A percentile compares a stretch with the other conserved stretches of the same genome.
phyloP scores from a whole-genome alignment of 2,888 invertebrate genomes.

The Coremacera marginata region DNA sequence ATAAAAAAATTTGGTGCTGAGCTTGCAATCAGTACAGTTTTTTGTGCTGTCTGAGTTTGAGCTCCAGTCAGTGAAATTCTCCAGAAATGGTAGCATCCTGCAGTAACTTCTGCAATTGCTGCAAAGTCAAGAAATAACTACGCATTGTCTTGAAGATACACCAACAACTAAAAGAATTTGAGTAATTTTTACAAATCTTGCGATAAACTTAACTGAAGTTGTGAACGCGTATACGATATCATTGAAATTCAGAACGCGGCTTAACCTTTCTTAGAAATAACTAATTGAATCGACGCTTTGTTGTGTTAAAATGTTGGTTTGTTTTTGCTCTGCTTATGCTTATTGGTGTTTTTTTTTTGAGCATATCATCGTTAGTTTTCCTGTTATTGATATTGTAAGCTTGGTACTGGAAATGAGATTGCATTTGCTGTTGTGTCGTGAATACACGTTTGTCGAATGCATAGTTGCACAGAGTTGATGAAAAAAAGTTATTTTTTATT shows the following conservation, averaged over 20 bases:
- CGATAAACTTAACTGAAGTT: background rate
- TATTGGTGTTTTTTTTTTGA: background rate
- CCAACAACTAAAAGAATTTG: slow-evolving; percentile 46
- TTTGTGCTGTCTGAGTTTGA: slow-evolving; percentile 30
- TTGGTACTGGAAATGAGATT: slow-evolving; percentile 1
- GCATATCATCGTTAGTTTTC: background rate
- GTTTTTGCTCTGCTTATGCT: background rate
- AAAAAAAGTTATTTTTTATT: no score
- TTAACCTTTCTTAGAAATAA: slow-evolving; percentile 67
- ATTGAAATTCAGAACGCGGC: slow-evolving; percentile 67
- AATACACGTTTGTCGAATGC: background rate
- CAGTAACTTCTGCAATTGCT: background rate
- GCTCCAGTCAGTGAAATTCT: slow-evolving; percentile 41
- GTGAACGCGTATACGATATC: slow-evolving; percentile 42
- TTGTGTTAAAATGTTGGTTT: slow-evolving; percentile 51
- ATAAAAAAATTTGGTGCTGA: slow-evolving; percentile 31
- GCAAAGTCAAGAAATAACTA: background rate
- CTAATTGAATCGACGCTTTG: slow-evolving; percentile 69
- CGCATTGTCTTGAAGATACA: slow-evolving; percentile 36
- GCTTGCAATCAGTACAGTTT: background rate
- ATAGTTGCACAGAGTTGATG: no score
- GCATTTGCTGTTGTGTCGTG: background rate
- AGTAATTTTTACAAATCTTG: background rate
- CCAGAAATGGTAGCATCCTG: slow-evolving; percentile 4
- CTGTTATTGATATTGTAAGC: slow-evolving; percentile 19